These are phyloP conservation scores for Pimephales promelas DNA, from an alignment of 2,113 vertebrate genomes.

Conservation along the genomic window DNA sequence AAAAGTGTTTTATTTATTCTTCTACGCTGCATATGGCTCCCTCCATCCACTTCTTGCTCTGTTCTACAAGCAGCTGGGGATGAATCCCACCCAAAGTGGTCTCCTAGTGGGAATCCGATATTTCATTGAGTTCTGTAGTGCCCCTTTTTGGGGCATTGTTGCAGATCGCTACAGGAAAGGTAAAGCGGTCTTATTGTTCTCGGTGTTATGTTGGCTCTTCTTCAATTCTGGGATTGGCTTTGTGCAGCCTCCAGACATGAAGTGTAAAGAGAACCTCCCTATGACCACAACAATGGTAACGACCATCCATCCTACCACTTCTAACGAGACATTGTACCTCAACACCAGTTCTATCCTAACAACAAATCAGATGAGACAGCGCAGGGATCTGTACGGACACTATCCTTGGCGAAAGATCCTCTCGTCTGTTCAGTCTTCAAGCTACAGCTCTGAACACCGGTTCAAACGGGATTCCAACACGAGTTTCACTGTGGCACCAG, in stretches of 20 bases:
- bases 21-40: conserved; percentile 95
- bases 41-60: conserved; percentile 92
- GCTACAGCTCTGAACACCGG: background rate
- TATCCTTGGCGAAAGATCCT: background rate
- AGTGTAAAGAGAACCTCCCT: conserved; percentile 73
- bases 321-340: conserved; percentile 22
- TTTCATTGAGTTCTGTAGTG: conserved; percentile 99
- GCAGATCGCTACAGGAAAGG: conserved; percentile 95
- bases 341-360: background rate
- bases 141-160: conserved; percentile 96
- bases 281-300: background rate
- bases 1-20: conserved; percentile 98
- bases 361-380: conserved; percentile 53
- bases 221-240: conserved; percentile 96
- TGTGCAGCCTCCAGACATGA: conserved; percentile 87
- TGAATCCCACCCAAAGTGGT: conserved; percentile 90
- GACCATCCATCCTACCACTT: background rate
- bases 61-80: conserved; percentile 96
- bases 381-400: conserved; percentile 42
- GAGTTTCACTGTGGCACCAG: conserved; percentile 33
- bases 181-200: conserved; percentile 91
- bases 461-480: conserved; percentile 35
- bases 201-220: conserved; percentile 92
- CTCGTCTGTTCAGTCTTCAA: background rate
- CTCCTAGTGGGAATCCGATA: conserved; percentile 94